phyloP scores from a whole-genome alignment of 30 jellyfish, hydroid and myxozoan species.

The Chrysaora quinquecirrha region DNA sequence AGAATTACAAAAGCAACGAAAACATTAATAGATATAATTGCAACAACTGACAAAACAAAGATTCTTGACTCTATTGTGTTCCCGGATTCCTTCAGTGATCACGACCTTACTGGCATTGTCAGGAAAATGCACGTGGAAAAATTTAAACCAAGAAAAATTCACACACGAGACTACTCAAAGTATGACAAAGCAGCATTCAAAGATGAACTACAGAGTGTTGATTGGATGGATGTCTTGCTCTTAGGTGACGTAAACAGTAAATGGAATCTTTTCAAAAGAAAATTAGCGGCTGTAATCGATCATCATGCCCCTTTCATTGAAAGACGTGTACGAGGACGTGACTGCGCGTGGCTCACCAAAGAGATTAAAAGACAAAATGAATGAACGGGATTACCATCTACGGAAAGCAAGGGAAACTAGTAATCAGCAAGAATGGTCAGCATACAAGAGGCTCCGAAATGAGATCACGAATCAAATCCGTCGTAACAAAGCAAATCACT shows the following conservation, averaged over 20 bases:
- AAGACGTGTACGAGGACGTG: slow-evolving; percentile 49
- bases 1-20: slow-evolving; percentile 45
- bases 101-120: slow-evolving; percentile 61
- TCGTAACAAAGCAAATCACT: slow-evolving; percentile 66
- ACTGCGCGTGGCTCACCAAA: slow-evolving; percentile 61
- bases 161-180: slow-evolving; percentile 60
- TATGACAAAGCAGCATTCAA: slow-evolving; percentile 68
- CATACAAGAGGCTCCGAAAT: slow-evolving; percentile 50
- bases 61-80: slow-evolving; percentile 54
- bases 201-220: slow-evolving; percentile 54
- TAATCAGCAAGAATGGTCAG: slow-evolving; percentile 36
- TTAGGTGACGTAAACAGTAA: slow-evolving; percentile 44
- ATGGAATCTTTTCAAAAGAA: slow-evolving; percentile 52
- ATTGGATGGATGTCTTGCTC: slow-evolving; percentile 39
- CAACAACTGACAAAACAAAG: slow-evolving; percentile 53
- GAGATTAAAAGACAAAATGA: slow-evolving; percentile 50
- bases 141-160: slow-evolving; percentile 33
- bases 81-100: slow-evolving; percentile 73
- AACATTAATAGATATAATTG: slow-evolving; percentile 57
- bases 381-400: slow-evolving; percentile 57
- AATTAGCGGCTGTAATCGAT: slow-evolving; percentile 31
- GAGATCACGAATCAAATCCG: slow-evolving; percentile 58
- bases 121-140: slow-evolving; percentile 66
- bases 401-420: slow-evolving; percentile 39
- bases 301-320: slow-evolving; percentile 50